Conservation (phyloP, 2,113 vertebrate genomes). For the Trematomus loennbergii region DNA sequence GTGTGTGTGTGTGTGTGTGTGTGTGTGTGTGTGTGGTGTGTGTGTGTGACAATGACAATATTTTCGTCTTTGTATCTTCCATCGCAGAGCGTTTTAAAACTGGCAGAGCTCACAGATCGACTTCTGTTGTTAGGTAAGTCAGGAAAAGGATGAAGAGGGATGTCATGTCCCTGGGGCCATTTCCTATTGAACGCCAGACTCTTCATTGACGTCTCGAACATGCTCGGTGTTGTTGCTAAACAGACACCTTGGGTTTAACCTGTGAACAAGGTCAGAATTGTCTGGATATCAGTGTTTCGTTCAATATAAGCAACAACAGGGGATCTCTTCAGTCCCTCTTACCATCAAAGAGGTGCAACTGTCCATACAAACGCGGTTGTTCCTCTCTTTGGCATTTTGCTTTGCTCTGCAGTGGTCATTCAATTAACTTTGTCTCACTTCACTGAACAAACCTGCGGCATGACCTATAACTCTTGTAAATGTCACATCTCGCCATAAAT, state of each 20-base stretch:
- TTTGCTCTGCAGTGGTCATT: constrained; percentile 35
- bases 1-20: not conserved
- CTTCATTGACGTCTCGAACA: constrained; percentile 39
- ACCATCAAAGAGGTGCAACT: not conserved
- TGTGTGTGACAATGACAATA: not conserved
- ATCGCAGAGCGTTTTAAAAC: constrained; percentile 18
- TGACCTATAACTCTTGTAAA: constrained; percentile 45
- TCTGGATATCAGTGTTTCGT: not conserved
- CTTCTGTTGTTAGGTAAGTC: constrained; percentile 42
- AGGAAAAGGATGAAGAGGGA: constrained; percentile 29
- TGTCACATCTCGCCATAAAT: constrained; percentile 36
- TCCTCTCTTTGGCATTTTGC: constrained; percentile 47
- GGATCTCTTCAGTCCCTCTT: not conserved
- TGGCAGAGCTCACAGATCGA: constrained; percentile 21
- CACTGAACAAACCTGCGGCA: constrained; percentile 39
- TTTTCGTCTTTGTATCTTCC: constrained; percentile 20
- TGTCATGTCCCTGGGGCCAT: constrained; percentile 29
- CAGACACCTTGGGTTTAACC: constrained; percentile 22
- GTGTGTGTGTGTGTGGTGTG: too few relatives aligned
- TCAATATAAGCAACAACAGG: not conserved
- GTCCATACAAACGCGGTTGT: constrained; percentile 18
- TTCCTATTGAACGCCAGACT: constrained; percentile 26
- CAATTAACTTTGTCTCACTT: constrained; percentile 60
- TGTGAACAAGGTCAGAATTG: not conserved
- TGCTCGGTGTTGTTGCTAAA: constrained; percentile 3